Evolutionary conservation across 2,113 vertebrate species (phyloP).

Genomic region (Perccottus glenii): DNA sequence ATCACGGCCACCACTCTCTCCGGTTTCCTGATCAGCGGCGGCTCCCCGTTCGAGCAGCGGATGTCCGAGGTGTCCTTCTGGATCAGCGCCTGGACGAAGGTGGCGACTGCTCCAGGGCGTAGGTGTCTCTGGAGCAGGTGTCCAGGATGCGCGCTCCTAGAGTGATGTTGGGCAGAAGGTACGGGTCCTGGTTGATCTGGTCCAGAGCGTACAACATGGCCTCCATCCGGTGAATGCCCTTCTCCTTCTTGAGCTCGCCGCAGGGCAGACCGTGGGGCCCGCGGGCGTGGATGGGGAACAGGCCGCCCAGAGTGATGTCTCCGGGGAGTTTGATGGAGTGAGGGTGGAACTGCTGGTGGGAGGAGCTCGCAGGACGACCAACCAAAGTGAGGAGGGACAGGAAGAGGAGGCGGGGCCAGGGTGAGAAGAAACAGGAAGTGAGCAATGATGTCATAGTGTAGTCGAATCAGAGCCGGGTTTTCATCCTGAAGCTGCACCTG

Average conservation of each 20-base stretch:
- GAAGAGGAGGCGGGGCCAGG: conserved; percentile 59
- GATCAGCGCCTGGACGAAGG: conserved; percentile 89
- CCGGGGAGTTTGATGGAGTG: conserved; percentile 87
- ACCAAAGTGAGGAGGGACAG: conserved; percentile 61
- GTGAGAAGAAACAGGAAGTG: background rate
- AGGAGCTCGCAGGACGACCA: conserved; percentile 35
- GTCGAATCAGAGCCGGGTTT: conserved; percentile 28
- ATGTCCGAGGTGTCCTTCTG: conserved; percentile 82
- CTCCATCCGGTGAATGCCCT: conserved; percentile 90
- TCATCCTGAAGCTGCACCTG: conserved; percentile 5
- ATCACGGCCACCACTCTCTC: conserved; percentile 89
- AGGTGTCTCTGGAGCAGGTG: conserved; percentile 90
- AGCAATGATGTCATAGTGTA: background rate
- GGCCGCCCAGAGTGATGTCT: conserved; percentile 87
- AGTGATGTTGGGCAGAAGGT: conserved; percentile 87
- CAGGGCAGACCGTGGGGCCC: conserved; percentile 85
- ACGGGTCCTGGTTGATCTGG: conserved; percentile 86
- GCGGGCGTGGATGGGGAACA: conserved; percentile 89
- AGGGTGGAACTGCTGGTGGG: conserved; percentile 78
- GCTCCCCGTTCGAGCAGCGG: conserved; percentile 83
- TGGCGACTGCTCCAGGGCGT: conserved; percentile 91
- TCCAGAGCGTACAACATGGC: conserved; percentile 93
- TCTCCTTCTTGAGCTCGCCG: conserved; percentile 89
- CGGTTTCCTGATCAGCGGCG: conserved; percentile 82
- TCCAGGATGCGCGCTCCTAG: conserved; percentile 88